Conservation (phyloP, 2,113 vertebrate genomes). For the Chloebia gouldiae region DNA sequence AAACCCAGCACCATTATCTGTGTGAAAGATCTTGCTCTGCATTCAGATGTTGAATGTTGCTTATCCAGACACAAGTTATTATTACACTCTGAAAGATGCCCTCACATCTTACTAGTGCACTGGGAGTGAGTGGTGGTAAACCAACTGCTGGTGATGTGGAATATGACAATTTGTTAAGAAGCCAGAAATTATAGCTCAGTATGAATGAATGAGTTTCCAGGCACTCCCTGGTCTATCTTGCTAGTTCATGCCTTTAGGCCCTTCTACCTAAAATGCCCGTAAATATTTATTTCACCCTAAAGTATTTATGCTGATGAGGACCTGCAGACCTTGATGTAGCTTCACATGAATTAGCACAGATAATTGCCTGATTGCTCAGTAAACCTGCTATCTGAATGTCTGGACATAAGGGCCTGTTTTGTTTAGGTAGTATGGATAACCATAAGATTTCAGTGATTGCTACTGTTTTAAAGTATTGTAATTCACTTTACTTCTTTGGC, state of each 20-base stretch:
- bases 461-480: background rate
- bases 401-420: background rate
- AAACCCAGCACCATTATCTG: background rate
- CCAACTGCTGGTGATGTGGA: background rate
- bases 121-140: background rate
- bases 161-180: background rate
- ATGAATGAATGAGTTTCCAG: background rate
- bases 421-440: background rate
- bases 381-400: background rate
- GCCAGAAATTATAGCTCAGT: background rate
- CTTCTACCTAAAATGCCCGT: background rate
- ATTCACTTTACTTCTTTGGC: background rate
- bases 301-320: background rate
- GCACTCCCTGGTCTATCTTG: accelerated
- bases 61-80: background rate
- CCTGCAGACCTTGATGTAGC: background rate
- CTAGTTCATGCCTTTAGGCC: background rate
- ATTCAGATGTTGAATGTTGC: background rate
- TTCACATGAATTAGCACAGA: background rate
- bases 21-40: background rate
- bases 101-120: background rate
- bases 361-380: background rate
- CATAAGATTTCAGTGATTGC: background rate
- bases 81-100: background rate
- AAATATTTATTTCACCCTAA: background rate